Evolutionary conservation across 2,888 invertebrate species (phyloP).

Genomic region (Clusia tigrina): DNA sequence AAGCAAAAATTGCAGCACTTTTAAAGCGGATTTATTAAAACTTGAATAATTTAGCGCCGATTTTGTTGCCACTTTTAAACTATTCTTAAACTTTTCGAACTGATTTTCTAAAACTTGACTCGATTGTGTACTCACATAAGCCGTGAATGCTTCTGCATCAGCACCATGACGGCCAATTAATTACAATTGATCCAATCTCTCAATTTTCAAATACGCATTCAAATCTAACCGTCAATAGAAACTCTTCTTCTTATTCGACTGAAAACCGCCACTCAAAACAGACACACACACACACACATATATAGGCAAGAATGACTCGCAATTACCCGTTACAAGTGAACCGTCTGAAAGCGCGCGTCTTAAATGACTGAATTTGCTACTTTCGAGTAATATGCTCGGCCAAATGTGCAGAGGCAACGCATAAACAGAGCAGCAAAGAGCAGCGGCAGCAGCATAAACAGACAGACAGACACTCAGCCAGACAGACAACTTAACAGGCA

Average conservation of each 20-base stretch:
- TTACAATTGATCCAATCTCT: too few species aligned
- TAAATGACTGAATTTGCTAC: slow-evolving; percentile 47
- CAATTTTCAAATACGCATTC: slow-evolving; percentile 34
- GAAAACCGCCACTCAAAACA: neutral
- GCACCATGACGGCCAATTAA: too few species aligned
- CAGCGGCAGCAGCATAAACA: neutral
- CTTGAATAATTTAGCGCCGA: too few species aligned
- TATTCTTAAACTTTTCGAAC: too few species aligned
- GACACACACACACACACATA: neutral
- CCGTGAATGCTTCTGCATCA: too few species aligned
- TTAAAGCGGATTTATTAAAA: too few species aligned
- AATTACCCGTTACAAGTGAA: slow-evolving; percentile 42
- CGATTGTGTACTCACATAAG: too few species aligned
- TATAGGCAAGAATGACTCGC: slow-evolving; percentile 10
- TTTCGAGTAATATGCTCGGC: slow-evolving; percentile 19
- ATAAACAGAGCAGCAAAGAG: slow-evolving; percentile 7
- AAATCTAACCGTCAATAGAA: slow-evolving; percentile 28
- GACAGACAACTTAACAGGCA: neutral
- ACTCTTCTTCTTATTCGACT: too few species aligned
- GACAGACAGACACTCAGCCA: slow-evolving; percentile 3
- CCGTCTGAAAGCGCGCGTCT: slow-evolving; percentile 51
- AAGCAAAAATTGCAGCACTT: too few species aligned
- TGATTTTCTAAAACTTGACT: too few species aligned
- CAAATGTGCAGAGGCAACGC: neutral
- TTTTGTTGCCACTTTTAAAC: too few species aligned